A percentile compares a stretch with the other conserved stretches of the same genome.
phyloP scores from a whole-genome alignment of 2,113 vertebrate genomes.

The Atractosteus spatula region DNA sequence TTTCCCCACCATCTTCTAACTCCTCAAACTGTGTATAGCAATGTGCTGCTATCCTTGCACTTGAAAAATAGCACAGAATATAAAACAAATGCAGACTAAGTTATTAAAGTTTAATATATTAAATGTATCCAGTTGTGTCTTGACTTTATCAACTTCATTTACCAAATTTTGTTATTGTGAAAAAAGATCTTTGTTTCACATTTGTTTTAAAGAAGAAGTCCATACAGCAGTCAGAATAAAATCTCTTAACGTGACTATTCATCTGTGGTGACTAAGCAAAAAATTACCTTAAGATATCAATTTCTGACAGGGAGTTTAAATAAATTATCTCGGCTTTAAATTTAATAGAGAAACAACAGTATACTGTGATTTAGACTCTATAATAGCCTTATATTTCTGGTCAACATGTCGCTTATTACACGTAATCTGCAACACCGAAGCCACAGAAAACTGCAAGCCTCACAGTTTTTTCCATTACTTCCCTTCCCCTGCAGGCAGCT shows the following conservation, averaged over 20 bases:
- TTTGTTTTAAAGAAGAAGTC: not conserved
- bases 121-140: too few species aligned
- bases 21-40: too few species aligned
- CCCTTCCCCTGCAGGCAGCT: slow-evolving; percentile 67
- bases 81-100: too few species aligned
- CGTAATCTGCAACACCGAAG: slow-evolving; percentile 1
- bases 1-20: too few species aligned
- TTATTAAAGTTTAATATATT: not conserved
- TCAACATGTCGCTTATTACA: slow-evolving; percentile 8
- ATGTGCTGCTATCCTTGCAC: too few species aligned
- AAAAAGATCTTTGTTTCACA: too few species aligned
- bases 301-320: slow-evolving; percentile 9
- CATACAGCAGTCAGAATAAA: not conserved
- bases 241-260: not conserved
- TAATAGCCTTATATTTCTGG: not conserved
- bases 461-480: slow-evolving; percentile 64
- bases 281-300: not conserved
- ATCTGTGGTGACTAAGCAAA: slow-evolving; percentile 3
- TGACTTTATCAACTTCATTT: too few species aligned
- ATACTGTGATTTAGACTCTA: not conserved
- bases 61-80: too few species aligned
- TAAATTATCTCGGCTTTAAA: slow-evolving; percentile 1
- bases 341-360: slow-evolving; percentile 1
- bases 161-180: too few species aligned
- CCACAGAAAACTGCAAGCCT: not conserved